These are phyloP conservation scores for Sebastiscus tertius DNA, from an alignment of 2,797 vertebrate species.

Conservation along the genomic window DNA sequence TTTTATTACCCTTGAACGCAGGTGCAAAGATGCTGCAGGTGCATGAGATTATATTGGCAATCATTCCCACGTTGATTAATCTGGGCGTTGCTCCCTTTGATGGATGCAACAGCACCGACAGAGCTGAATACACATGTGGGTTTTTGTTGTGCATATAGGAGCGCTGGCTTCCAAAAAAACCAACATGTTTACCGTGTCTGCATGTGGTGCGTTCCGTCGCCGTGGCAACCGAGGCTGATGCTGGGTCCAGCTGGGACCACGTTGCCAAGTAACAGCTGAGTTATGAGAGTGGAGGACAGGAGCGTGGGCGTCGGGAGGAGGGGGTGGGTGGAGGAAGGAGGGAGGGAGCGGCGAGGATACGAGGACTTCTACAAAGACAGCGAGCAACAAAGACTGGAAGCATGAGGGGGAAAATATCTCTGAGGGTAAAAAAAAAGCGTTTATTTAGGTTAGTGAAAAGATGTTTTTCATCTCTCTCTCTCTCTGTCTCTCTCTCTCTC, in stretches of 20 bases:
- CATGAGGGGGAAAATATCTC: constrained; percentile 44
- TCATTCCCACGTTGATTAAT: constrained; percentile 18
- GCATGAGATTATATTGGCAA: constrained; percentile 32
- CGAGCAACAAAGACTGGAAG: constrained; percentile 68
- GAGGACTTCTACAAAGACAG: constrained; percentile 68
- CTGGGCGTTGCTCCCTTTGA: constrained; percentile 12
- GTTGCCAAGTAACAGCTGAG: constrained; percentile 87
- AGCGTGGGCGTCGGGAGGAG: constrained; percentile 55
- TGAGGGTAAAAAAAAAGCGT: constrained; percentile 22
- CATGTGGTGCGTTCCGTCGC: constrained; percentile 70
- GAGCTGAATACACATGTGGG: constrained; percentile 44
- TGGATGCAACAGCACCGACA: constrained; percentile 10
- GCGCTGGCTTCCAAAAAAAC: constrained; percentile 6
- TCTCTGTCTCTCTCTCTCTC: constrained; percentile 44
- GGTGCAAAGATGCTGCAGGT: constrained; percentile 51
- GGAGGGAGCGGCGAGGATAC: constrained; percentile 50
- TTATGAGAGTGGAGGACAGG: constrained; percentile 76
- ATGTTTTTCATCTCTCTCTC: constrained; percentile 49
- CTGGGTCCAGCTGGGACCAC: constrained; percentile 79
- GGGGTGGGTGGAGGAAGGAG: neutral
- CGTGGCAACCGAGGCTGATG: constrained; percentile 74
- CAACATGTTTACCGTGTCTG: constrained; percentile 72
- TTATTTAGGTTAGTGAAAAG: constrained; percentile 65
- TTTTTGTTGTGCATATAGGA: constrained; percentile 29
- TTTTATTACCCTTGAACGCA: constrained; percentile 6